Conservation (phyloP, 1,140 invertebrate species). For the Lepidostoma basale region DNA sequence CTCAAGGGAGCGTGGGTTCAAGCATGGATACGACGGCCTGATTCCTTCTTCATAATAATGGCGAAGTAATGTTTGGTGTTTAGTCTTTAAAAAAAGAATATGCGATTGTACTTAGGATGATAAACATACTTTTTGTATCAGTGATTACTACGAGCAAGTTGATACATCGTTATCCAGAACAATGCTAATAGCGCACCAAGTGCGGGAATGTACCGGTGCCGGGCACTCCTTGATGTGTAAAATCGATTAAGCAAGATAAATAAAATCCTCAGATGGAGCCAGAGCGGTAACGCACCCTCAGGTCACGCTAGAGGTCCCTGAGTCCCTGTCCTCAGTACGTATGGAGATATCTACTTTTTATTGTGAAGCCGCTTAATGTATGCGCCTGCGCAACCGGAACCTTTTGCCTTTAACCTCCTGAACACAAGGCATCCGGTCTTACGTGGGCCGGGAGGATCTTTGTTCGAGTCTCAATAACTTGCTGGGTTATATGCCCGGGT, state of each 20-base stretch:
- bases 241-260: conserved; percentile 3
- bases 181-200: too few relatives aligned
- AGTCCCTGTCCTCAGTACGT: background rate
- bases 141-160: too few relatives aligned
- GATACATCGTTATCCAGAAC: too few relatives aligned
- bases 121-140: too few relatives aligned
- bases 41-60: too few relatives aligned
- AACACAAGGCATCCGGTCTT: conserved; percentile 42
- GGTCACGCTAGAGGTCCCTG: background rate
- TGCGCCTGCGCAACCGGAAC: conserved; percentile 42
- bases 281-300: conserved; percentile 3
- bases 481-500: background rate
- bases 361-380: conserved; percentile 35
- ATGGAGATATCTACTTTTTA: conserved; percentile 13
- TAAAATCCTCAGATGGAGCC: background rate
- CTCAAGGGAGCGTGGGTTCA: too few relatives aligned
- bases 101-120: too few relatives aligned
- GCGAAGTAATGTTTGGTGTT: too few relatives aligned
- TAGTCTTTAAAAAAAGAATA: too few relatives aligned
- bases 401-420: conserved; percentile 25
- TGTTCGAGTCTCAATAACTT: conserved; percentile 24
- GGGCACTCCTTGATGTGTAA: too few relatives aligned
- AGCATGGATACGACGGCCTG: too few relatives aligned
- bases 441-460: conserved; percentile 30
- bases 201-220: too few relatives aligned